phyloP scores from a whole-genome alignment of 2,797 vertebrate genomes.

The Poeciliopsis paucimaculata region DNA sequence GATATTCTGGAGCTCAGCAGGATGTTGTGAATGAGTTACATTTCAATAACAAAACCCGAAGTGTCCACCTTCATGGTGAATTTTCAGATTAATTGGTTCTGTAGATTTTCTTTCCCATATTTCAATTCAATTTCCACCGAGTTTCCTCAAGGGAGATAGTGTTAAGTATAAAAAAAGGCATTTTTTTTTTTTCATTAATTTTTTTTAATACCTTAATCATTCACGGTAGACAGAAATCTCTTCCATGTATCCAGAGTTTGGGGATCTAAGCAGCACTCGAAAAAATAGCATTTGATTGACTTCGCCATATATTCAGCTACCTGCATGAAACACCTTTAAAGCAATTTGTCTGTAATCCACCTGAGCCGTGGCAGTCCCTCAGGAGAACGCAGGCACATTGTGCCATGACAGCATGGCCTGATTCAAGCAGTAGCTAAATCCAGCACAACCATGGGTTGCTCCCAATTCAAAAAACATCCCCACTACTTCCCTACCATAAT shows the following conservation, averaged over 20 bases:
- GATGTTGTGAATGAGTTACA: constrained; percentile 18
- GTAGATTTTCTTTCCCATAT: constrained; percentile 13
- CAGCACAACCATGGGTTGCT: constrained; percentile 54
- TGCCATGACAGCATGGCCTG: constrained; percentile 66
- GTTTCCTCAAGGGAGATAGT: constrained; percentile 13
- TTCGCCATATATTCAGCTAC: constrained; percentile 33
- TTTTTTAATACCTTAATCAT: background rate
- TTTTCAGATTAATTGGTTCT: constrained; percentile 10
- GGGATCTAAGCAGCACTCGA: constrained; percentile 12
- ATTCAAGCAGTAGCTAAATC: constrained; percentile 70
- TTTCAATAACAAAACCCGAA: constrained; percentile 11
- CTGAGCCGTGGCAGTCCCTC: constrained; percentile 50
- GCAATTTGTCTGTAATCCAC: constrained; percentile 69
- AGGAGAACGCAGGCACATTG: constrained; percentile 56
- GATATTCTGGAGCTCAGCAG: background rate
- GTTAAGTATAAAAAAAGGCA: constrained; percentile 2
- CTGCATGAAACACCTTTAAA: constrained; percentile 36
- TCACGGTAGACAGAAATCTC: background rate
- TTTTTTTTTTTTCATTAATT: background rate
- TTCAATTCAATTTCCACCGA: constrained; percentile 9
- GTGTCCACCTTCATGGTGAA: constrained; percentile 10
- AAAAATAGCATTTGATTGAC: constrained; percentile 45
- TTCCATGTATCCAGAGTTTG: constrained; percentile 10
- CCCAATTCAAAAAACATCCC: constrained; percentile 58
- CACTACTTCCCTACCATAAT: constrained; percentile 50